phyloP scores from a whole-genome alignment of 1,140 invertebrate genomes.

The Dryas iulia region DNA sequence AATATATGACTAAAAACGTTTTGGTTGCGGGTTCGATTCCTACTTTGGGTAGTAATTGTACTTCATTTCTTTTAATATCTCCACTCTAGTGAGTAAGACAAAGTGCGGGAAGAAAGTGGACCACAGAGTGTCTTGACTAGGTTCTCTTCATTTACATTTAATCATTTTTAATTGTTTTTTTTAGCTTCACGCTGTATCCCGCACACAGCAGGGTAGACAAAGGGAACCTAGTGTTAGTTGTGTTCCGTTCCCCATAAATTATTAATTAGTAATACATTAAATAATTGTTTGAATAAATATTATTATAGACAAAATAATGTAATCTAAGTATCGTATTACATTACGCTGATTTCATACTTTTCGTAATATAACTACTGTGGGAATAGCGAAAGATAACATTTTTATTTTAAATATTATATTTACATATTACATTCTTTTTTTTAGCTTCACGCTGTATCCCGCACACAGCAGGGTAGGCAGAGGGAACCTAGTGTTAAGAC shows the following conservation, averaged over 20 bases:
- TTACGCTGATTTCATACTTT: slow-evolving; percentile 1
- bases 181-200: no score
- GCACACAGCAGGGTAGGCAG: not conserved
- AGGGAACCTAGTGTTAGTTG: no score
- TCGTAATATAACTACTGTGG: slow-evolving; percentile 15
- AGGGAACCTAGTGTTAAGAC: not conserved
- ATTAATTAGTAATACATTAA: no score
- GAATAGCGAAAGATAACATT: not conserved
- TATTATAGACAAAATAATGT: not conserved
- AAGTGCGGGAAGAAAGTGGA: no score
- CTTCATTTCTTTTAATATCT: not conserved
- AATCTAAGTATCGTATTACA: not conserved
- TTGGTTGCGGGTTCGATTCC: not conserved
- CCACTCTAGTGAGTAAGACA: not conserved
- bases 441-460: not conserved
- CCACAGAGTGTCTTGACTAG: no score
- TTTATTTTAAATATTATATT: not conserved
- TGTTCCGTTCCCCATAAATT: no score
- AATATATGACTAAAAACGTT: not conserved
- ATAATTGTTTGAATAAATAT: no score
- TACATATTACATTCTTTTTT: not conserved
- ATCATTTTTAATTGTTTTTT: no score
- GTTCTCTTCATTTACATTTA: no score
- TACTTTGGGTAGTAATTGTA: not conserved
- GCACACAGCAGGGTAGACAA: no score